Evolutionary conservation across 2,113 vertebrate genomes (phyloP), one percentile per base, ranked within the genome.

Genomic region (Odontophorus gujanensis): DNA sequence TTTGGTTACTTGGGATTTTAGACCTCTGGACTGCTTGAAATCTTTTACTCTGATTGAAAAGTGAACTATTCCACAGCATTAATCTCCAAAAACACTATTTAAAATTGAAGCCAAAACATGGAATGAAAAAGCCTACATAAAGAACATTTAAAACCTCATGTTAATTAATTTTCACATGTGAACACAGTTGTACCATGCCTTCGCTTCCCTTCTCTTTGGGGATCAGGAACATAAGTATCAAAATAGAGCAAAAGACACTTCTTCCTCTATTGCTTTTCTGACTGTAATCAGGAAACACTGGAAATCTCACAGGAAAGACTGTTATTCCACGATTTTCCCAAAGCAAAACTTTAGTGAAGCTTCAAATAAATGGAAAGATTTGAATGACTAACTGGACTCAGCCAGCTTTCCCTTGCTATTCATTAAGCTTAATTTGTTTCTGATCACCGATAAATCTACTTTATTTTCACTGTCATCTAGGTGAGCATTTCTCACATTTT

Each of bases 261-360:
- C 58, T 94, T 38, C 53, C 75, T 77, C 42, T 69, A 21, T 45
- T 87, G 18, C 15, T 62, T 85, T 80, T 45, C 45, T 50, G 45
- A 9, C 24, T 71, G 45, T 82, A 91, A 50, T 14, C 21, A 71
- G 68, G 72, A 89, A 81, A 55, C 28, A 58, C 19, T 75, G 73
- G 45, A 88, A 93, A 11, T 81, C 38, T 89, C 75, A 75, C 36
- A 92, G 91, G 66, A 93, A 92, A 67, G 47, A 58, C 38, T 11
- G 73, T 28, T 32, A 28, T 50, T 63, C 34, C 45, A 22, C 32
- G 15, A 51, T 89, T 81, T 90, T 62, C 72, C 67, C 68, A 91
- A 50, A 86, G 55, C 61, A 91, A 62, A 87, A 26, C 38, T 89
- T 85, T 59, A 82, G 24, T 40, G 28, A 28, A 48, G 53, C 36